Evolutionary conservation across 2,797 vertebrate species (phyloP).

Genomic region (Microcaecilia unicolor): DNA sequence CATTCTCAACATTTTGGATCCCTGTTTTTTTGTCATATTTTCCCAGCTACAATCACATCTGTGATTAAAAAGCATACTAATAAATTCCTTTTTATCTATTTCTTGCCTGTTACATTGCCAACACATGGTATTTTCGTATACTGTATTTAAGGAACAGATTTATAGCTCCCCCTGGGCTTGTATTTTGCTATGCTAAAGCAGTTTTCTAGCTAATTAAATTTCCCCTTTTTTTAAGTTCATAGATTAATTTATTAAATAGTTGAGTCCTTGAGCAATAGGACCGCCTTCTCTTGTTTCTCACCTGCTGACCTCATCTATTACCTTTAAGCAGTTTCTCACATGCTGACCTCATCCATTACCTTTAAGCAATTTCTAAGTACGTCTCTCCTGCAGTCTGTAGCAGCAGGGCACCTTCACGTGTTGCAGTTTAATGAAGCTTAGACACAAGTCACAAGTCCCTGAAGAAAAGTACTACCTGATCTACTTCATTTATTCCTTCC

Average conservation of each 20-base stretch:
- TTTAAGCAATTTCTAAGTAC: conserved; percentile 46
- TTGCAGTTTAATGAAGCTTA: conserved; percentile 43
- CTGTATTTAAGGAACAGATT: conserved; percentile 11
- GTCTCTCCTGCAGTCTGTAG: conserved; percentile 19
- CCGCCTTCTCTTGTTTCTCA: conserved; percentile 14
- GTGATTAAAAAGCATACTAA: too few relatives aligned
- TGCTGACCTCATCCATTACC: conserved; percentile 30
- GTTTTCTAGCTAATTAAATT: conserved; percentile 39
- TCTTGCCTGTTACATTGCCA: conserved; percentile 6
- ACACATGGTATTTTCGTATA: background rate
- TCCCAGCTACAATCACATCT: too few relatives aligned
- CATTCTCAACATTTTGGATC: too few relatives aligned
- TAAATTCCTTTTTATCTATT: too few relatives aligned
- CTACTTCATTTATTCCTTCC: conserved; percentile 51
- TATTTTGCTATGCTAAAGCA: conserved; percentile 28
- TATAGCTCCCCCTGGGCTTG: conserved; percentile 20
- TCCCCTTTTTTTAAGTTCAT: conserved; percentile 29
- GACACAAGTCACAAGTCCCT: conserved; percentile 33
- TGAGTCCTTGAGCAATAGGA: conserved; percentile 32
- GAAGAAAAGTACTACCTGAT: conserved; percentile 41
- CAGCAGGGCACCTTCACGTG: conserved; percentile 39
- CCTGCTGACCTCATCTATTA: conserved; percentile 28
- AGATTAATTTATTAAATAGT: conserved; percentile 42
- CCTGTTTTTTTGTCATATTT: too few relatives aligned
- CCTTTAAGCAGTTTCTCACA: conserved; percentile 44